These are phyloP conservation scores for Myotis yumanensis DNA, from an alignment of 2,113 vertebrate species.

Conservation along the genomic window DNA sequence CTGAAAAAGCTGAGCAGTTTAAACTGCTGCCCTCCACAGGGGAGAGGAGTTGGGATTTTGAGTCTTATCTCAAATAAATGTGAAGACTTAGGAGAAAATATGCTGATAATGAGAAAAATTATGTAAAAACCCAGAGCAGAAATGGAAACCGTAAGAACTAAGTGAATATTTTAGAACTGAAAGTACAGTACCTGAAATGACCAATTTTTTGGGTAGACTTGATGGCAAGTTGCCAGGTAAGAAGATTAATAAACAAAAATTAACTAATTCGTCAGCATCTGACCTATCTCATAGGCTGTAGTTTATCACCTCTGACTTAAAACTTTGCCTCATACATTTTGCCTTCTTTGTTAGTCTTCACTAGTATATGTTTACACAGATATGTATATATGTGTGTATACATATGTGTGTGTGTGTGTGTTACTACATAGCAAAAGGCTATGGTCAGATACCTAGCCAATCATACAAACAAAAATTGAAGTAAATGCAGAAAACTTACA, in stretches of 20 bases:
- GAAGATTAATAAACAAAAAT: not conserved
- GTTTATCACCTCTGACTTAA: not conserved
- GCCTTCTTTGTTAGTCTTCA: not conserved
- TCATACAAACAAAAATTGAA: not conserved
- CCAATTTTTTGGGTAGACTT: not conserved
- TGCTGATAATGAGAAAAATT: not conserved
- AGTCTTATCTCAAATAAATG: not conserved
- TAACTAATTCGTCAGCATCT: not conserved
- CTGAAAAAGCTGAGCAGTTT: not conserved
- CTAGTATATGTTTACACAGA: not conserved
- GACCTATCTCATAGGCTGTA: not conserved
- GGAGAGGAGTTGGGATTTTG: not conserved
- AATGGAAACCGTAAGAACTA: not conserved
- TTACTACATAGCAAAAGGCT: not conserved
- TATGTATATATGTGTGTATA: not conserved
- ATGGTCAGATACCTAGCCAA: not conserved
- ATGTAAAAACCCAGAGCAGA: not conserved
- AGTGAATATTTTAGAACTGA: not conserved
- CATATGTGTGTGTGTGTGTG: not conserved
- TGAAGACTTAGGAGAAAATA: conserved; percentile 16
- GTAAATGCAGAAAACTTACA: not conserved
- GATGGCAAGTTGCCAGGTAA: not conserved
- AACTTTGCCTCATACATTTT: not conserved
- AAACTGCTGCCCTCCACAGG: not conserved
- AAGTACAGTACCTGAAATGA: not conserved